Percentiles rank a stretch among this genome's conserved stretches.
phyloP scores from a whole-genome alignment of 2,797 vertebrate species.

The Vipera latastei region DNA sequence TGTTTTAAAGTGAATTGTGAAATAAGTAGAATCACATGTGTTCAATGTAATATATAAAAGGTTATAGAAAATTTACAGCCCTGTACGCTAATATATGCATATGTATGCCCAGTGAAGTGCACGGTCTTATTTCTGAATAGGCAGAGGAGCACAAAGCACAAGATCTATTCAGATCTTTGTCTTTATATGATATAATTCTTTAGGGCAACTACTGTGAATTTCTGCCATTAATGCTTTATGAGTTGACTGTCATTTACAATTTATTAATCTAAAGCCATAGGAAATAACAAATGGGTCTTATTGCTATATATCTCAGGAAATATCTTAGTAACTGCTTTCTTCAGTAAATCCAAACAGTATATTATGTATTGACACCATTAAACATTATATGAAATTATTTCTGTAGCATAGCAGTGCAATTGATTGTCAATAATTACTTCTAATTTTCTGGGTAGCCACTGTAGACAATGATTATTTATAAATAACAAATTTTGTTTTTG shows the following conservation, averaged over 20 bases:
- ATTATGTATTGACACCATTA: not conserved
- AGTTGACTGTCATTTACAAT: not conserved
- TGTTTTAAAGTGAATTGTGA: not conserved
- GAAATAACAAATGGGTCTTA: not conserved
- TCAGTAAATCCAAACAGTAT: not conserved
- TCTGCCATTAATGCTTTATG: not conserved
- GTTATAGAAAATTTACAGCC: not conserved
- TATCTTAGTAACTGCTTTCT: not conserved
- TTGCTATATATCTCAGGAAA: not conserved
- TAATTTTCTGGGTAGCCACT: constrained; percentile 14
- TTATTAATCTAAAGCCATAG: not conserved
- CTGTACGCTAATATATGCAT: not conserved
- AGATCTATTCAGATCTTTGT: not conserved
- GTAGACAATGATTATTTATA: not conserved
- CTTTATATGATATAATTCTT: not conserved
- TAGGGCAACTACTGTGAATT: not conserved
- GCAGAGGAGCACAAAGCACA: not conserved
- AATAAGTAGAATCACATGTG: not conserved
- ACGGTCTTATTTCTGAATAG: not conserved
- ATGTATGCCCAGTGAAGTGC: not conserved
- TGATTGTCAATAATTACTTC: constrained; percentile 20
- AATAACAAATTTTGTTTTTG: not conserved
- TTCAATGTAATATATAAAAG: not conserved
- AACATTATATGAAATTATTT: constrained; percentile 10
- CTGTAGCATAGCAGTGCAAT: not conserved